A percentile compares a stretch with the other conserved stretches of the same genome.
Conservation (phyloP, 2,797 vertebrate species). For the Sciurus carolinensis region DNA sequence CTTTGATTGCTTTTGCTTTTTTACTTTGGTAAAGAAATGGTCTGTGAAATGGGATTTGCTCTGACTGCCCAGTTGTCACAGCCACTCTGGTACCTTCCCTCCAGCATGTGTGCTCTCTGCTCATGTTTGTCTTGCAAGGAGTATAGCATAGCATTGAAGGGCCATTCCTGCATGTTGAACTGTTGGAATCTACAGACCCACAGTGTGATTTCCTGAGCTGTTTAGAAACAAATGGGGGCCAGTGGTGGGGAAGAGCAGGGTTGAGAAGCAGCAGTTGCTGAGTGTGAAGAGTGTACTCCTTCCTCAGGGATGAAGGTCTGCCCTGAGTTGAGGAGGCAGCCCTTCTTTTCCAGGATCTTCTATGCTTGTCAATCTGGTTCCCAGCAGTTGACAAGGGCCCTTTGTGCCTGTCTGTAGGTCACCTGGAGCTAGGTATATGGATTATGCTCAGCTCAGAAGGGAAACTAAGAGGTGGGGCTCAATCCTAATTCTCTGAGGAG, state of each 20-base stretch:
- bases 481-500: neutral
- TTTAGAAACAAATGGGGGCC: neutral
- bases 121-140: neutral
- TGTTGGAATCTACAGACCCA: neutral
- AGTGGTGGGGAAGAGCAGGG: neutral
- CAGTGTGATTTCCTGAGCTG: neutral
- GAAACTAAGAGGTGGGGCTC: neutral
- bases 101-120: neutral
- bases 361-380: neutral
- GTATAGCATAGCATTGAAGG: neutral
- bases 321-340: neutral
- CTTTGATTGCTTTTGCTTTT: neutral
- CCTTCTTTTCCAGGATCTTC: neutral
- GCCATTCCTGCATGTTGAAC: neutral
- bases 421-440: neutral
- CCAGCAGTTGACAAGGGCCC: neutral
- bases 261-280: neutral
- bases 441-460: neutral
- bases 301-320: neutral
- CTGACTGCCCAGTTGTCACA: neutral
- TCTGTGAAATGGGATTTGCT: neutral
- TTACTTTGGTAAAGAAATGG: neutral
- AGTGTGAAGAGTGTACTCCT: neutral
- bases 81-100: neutral
- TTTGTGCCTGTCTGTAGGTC: slow-evolving; percentile 32